phyloP scores from a whole-genome alignment of 2,797 vertebrate species.

The Acanthurus lineatus region DNA sequence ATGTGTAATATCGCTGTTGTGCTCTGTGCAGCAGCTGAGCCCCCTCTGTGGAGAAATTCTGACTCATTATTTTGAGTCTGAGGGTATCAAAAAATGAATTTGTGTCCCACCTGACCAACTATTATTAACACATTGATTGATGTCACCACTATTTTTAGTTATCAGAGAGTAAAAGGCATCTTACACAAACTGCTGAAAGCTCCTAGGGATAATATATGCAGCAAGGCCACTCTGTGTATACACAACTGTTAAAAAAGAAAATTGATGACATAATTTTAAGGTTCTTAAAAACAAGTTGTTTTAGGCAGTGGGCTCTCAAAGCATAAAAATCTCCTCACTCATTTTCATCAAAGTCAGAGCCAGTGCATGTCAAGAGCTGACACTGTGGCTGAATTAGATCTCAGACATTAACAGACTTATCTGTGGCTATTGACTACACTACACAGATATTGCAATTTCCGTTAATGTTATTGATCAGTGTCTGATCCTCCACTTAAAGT shows the following conservation, averaged over 20 bases:
- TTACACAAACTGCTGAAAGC: constrained; percentile 10
- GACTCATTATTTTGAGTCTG: constrained; percentile 52
- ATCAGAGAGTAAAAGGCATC: constrained; percentile 2
- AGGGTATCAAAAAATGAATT: constrained; percentile 50
- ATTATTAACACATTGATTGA: constrained; percentile 68
- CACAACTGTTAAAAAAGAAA: neutral
- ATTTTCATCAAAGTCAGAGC: constrained; percentile 24
- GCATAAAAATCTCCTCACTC: constrained; percentile 1
- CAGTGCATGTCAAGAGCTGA: neutral
- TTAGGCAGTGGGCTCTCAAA: neutral
- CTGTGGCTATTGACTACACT: neutral
- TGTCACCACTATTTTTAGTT: constrained; percentile 58
- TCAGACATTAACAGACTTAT: constrained; percentile 4
- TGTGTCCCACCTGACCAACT: constrained; percentile 59
- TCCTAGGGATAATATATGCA: neutral
- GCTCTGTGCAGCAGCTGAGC: constrained; percentile 75
- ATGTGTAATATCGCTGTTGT: constrained; percentile 66
- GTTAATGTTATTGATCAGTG: constrained; percentile 26
- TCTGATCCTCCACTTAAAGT: constrained; percentile 29
- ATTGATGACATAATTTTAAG: neutral
- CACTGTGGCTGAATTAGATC: constrained; percentile 13
- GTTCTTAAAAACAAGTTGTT: neutral
- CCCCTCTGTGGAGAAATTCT: constrained; percentile 30
- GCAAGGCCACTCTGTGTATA: neutral
- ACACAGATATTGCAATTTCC: constrained; percentile 14